These are phyloP conservation scores for Syndactyla subalaris DNA, from an alignment of 2,797 vertebrate species.

Conservation along the genomic window DNA sequence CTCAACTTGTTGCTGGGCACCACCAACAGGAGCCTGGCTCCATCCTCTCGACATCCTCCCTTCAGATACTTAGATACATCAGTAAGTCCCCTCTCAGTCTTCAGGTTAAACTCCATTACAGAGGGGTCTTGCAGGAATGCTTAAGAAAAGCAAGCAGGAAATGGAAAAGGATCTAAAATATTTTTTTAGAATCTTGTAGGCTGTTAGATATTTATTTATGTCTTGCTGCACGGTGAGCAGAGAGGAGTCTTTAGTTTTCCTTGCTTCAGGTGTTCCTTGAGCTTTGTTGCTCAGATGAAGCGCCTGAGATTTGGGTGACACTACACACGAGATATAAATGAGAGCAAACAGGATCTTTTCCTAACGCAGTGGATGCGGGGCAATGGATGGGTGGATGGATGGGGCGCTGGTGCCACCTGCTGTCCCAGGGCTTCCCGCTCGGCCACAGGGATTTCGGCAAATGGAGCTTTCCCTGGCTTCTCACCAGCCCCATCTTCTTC, in stretches of 20 bases:
- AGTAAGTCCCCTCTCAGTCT: too few species aligned
- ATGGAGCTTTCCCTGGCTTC: too few species aligned
- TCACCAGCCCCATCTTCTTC: background rate
- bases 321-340: accelerated
- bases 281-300: background rate
- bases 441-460: accelerated
- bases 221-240: background rate
- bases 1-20: background rate
- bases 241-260: background rate
- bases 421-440: background rate
- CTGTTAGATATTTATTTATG: background rate
- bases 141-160: accelerated
- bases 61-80: background rate
- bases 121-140: background rate
- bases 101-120: background rate
- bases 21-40: background rate
- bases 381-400: background rate
- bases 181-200: background rate
- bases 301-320: accelerated
- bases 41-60: background rate
- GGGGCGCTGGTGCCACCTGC: conserved; percentile 20
- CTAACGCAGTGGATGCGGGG: background rate
- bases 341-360: background rate
- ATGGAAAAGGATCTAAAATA: background rate
- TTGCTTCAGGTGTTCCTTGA: background rate